Conservation (phyloP, 2,797 vertebrate species). For the Fundulus diaphanus region DNA sequence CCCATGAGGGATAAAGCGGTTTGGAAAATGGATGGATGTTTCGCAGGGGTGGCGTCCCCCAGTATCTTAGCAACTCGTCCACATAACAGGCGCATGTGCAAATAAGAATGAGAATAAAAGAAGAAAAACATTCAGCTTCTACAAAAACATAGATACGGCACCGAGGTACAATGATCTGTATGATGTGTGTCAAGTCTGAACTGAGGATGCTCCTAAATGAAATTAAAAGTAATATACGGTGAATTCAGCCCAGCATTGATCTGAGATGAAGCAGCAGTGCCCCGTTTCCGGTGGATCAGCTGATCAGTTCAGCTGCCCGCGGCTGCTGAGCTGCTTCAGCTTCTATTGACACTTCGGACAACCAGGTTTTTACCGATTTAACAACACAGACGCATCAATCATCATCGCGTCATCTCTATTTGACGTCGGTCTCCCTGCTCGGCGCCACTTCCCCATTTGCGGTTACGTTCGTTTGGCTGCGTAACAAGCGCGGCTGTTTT, state of each 20-base stretch:
- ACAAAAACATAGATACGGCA: neutral
- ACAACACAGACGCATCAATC: neutral
- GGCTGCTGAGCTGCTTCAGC: neutral
- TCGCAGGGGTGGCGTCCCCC: no score
- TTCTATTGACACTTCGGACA: neutral
- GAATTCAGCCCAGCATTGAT: neutral
- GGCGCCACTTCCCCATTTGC: neutral
- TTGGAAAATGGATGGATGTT: no score
- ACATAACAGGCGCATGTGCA: neutral
- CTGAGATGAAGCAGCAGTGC: no score
- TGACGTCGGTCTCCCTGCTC: neutral
- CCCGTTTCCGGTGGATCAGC: conserved; percentile 12
- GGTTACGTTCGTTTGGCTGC: no score
- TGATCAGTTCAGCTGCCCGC: conserved; percentile 28
- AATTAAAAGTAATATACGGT: neutral
- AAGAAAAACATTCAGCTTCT: neutral
- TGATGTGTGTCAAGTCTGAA: neutral
- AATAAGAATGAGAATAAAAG: neutral
- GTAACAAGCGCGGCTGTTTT: neutral
- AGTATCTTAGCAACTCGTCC: no score
- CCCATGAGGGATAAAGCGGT: no score
- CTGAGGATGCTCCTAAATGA: neutral
- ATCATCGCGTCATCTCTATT: neutral
- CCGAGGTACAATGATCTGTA: no score
- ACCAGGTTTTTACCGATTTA: neutral